Percentiles rank a stretch among this genome's conserved stretches.
Evolutionary conservation across 2,797 vertebrate species (phyloP).

Genomic region (Limosa lapponica): DNA sequence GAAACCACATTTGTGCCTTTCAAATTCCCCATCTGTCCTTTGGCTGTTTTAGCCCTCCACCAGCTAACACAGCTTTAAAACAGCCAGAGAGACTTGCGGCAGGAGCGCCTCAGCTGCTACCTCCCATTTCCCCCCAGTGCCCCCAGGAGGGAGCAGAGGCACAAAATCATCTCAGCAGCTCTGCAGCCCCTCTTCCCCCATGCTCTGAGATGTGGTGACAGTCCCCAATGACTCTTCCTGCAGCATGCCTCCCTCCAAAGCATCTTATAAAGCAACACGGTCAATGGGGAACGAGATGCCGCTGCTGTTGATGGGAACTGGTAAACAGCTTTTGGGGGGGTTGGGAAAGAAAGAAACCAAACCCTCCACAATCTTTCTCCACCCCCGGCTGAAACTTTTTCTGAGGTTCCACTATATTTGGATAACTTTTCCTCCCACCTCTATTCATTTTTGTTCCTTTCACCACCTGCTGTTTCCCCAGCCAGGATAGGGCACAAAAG

Average conservation of each 20-base stretch:
- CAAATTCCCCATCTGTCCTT: background rate
- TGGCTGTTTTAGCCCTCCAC: background rate
- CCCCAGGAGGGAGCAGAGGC: background rate
- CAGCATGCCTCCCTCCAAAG: background rate
- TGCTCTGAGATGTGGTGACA: background rate
- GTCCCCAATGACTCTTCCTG: background rate
- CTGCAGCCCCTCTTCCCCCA: background rate
- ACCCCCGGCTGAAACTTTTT: background rate
- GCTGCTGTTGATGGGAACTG: background rate
- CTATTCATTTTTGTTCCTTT: slow-evolving; percentile 50
- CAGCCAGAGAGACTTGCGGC: rapidly evolving
- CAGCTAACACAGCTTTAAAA: background rate
- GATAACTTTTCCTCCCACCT: slow-evolving; percentile 40
- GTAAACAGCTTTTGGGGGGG: background rate
- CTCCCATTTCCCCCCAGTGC: rapidly evolving
- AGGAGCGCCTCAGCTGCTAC: background rate
- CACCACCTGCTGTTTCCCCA: slow-evolving; percentile 37
- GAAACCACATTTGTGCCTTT: background rate
- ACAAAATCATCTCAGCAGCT: background rate
- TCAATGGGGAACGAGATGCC: rapidly evolving
- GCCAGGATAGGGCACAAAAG: background rate
- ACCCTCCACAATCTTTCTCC: background rate
- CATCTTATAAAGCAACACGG: rapidly evolving
- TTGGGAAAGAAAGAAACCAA: too few species aligned
- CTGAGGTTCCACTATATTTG: slow-evolving; percentile 21